These are phyloP conservation scores for Eupithecia pulchellata DNA, from an alignment of 2,888 invertebrate species.

Conservation along the genomic window DNA sequence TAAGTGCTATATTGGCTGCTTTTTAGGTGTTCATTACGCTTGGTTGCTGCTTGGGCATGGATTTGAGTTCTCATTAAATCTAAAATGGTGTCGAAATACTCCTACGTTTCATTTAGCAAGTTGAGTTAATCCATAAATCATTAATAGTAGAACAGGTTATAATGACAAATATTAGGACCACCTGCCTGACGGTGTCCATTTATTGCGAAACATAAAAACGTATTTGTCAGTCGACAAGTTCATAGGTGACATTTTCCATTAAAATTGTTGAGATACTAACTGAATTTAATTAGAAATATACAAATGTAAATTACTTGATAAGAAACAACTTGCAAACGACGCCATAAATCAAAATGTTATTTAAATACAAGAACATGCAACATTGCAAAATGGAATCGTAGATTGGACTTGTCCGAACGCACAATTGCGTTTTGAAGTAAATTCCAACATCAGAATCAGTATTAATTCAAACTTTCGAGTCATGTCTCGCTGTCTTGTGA, in stretches of 20 bases:
- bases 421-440: constrained; percentile 36
- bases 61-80: not conserved
- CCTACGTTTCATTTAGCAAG: constrained; percentile 4
- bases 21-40: too few relatives aligned
- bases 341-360: constrained; percentile 32
- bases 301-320: constrained; percentile 15
- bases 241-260: constrained; percentile 14
- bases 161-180: constrained; percentile 45
- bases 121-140: constrained; percentile 9
- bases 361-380: constrained; percentile 33
- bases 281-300: constrained; percentile 3
- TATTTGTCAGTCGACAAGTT: constrained; percentile 40
- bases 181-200: constrained; percentile 47
- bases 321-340: constrained; percentile 31
- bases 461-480: constrained; percentile 45
- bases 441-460: constrained; percentile 33
- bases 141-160: constrained; percentile 22
- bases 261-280: not conserved
- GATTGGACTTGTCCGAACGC: constrained; percentile 10
- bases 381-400: constrained; percentile 20
- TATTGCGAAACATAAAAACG: constrained; percentile 46
- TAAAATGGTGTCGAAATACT: not conserved
- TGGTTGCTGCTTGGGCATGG: too few relatives aligned
- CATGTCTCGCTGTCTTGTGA: constrained; percentile 28
- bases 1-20: too few relatives aligned